phyloP scores from a whole-genome alignment of 2,888 invertebrate genomes.

The Hecatera dysodea region DNA sequence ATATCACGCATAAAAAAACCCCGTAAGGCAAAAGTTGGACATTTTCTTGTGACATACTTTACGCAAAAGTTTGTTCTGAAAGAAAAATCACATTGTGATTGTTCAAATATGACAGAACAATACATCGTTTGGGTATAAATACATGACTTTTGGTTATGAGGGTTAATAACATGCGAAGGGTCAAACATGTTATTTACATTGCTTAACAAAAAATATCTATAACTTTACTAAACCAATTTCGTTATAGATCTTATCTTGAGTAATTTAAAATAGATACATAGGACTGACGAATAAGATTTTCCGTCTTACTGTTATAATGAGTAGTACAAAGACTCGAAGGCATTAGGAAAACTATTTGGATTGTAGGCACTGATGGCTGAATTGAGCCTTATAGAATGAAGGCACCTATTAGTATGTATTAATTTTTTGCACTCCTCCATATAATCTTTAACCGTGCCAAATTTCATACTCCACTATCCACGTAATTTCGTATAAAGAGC shows the following conservation, averaged over 20 bases:
- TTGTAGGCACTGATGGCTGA: not conserved
- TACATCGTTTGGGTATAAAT: constrained; percentile 37
- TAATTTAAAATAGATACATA: constrained; percentile 1
- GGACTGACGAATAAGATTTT: constrained; percentile 10
- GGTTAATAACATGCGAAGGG: constrained; percentile 6
- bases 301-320: not conserved
- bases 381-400: not conserved
- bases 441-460: no score
- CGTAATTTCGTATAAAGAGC: no score
- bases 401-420: no score
- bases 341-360: not conserved
- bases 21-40: not conserved
- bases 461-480: no score
- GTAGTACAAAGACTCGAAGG: constrained; percentile 6
- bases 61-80: constrained; percentile 22
- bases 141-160: constrained; percentile 29
- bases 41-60: constrained; percentile 6
- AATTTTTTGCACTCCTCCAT: no score
- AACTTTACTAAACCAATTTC: not conserved
- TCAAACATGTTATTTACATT: constrained; percentile 12
- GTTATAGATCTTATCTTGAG: not conserved
- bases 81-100: constrained; percentile 14
- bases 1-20: constrained; percentile 2
- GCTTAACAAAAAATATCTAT: not conserved
- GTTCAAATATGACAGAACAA: constrained; percentile 28